Evolutionary conservation across 2,797 vertebrate species (phyloP), one percentile per base, ranked within the genome.

Genomic region (Coreius guichenoti): DNA sequence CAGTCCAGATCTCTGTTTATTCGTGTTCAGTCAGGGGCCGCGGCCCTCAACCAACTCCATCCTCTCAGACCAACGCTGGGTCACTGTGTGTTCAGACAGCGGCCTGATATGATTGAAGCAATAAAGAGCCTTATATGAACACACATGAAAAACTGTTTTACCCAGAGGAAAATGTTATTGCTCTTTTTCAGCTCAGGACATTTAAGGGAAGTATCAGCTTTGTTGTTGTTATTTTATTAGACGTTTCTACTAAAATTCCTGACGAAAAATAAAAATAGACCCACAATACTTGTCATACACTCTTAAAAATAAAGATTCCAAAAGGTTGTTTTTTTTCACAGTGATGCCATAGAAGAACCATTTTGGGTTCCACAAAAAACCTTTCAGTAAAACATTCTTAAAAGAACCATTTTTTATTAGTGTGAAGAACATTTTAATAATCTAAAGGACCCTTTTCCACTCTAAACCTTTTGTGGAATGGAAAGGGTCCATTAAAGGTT

Each of bases 1-100:
- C 89, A 69, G 82, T 85, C 80, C 88, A 91, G 90, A 89, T 92
- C 90, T 90, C 87, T 94, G 93, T 94, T 94, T 94, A 92, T 94
- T 94, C 93, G 93, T 93, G 90, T 91, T 91, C 85, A 89, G 92
- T 92, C 90, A 91, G 89, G 87, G 51, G 72, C 88, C 89, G 87
- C 56, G 74, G 79, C 92, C 92, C 89, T 94, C 93, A 92, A 93
- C 94, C 92, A 92, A 91, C 92, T 94, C 94, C 92, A 93, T 93
- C 92, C 92, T 91, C 88, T 90, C 90, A 93, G 91, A 90, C 87
- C 89, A 84, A 88, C 90, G 90, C 87, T 83, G 88, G 79, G 77
- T 90, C 88, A 56, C 86, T 83, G 74, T 69, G 61, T 85, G 79
- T 79, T 80, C 58, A 63, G 65, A 70, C 49, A 65, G 80, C 13